Conservation (phyloP, 2,113 vertebrate species). For the Myocastor coypus region DNA sequence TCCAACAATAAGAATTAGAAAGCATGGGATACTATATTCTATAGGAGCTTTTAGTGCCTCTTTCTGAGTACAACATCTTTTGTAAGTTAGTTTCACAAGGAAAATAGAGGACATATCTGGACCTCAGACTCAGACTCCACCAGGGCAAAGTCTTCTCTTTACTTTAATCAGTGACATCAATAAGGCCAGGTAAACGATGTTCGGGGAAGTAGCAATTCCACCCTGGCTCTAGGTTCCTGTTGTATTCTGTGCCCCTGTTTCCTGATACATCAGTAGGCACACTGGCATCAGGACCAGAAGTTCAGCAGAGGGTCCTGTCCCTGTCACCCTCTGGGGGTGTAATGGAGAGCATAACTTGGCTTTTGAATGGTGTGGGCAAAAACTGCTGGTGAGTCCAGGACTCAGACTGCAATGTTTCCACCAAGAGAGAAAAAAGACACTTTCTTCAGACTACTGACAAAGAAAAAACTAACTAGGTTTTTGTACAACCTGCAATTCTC, state of each 20-base stretch:
- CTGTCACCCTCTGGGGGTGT: not conserved
- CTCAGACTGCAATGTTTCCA: conserved; percentile 2
- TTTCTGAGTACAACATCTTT: not conserved
- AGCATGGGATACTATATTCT: not conserved
- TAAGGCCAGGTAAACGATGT: not conserved
- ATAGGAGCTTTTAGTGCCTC: not conserved
- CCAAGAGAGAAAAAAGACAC: not conserved
- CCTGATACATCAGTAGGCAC: not conserved
- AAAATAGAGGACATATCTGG: not conserved
- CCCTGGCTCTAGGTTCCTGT: not conserved
- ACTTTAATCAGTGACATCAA: not conserved
- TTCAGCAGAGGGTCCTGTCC: not conserved
- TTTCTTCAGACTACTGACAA: conserved; percentile 58
- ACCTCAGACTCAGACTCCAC: not conserved
- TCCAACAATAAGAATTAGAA: not conserved
- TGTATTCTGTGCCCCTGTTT: not conserved
- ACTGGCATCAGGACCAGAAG: not conserved
- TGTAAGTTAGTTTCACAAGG: not conserved
- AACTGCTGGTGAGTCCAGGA: not conserved
- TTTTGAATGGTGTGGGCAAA: conserved; percentile 26
- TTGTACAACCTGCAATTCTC: conserved; percentile 74
- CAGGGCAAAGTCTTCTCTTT: not conserved
- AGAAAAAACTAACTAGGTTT: conserved; percentile 66
- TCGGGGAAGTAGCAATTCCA: not conserved
- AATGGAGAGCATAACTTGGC: conserved; percentile 18